Base-by-base conservation (phyloP, 2,888 invertebrate genomes). In the Oxycera nigricornis region DNA sequence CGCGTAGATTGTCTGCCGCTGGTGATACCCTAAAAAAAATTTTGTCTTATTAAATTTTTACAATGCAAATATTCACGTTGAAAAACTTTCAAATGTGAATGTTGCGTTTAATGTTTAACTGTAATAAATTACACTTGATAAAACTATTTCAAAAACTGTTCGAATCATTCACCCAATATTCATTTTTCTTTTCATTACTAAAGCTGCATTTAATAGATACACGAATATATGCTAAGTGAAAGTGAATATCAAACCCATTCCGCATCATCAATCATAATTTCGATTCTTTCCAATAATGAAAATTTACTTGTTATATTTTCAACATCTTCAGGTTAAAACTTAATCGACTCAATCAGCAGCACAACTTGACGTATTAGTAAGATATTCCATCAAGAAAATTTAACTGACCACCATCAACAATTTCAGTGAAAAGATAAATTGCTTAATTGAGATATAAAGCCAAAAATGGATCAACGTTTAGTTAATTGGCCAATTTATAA, bases 1-100 rank as follows among this genome's bases (percentile, higher is more conserved):
- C 94, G 80, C 91, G 88, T n/a, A 93, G 82, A 77, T 89, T 87
- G 77, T 90, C 89, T n/a, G n/a, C n/a, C 22, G 87, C 82, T 77
- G 88, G 88, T 39, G 88, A 85, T 39, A 82, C 79, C 79, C 86
- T 86, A 22, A 68, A 67, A 68, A 11, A 52, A 75, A 67, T 62
- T 67, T 46, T 17, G 14, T 46, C 3, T n/a, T 14, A 46, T 46
- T n/a, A n/a, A 46, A 46, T 35, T 35, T 35, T 6, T 35, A 35
- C 6, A 35, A 35, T 35, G 17, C 3, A 11, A 46, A 46, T n/a
- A 46, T 46, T n/a, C 11, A 46, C 35, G 35, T 35, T 35, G 11
- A 35, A 35, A 6, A 35, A 6, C 7, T 35, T 3, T 46, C 46
- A 17, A 17, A 46, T 14, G 14, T 14, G 46, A 46, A n/a, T n/a